Base-by-base conservation (phyloP, 2,113 vertebrate genomes). In the Pangasianodon hypophthalmus region DNA sequence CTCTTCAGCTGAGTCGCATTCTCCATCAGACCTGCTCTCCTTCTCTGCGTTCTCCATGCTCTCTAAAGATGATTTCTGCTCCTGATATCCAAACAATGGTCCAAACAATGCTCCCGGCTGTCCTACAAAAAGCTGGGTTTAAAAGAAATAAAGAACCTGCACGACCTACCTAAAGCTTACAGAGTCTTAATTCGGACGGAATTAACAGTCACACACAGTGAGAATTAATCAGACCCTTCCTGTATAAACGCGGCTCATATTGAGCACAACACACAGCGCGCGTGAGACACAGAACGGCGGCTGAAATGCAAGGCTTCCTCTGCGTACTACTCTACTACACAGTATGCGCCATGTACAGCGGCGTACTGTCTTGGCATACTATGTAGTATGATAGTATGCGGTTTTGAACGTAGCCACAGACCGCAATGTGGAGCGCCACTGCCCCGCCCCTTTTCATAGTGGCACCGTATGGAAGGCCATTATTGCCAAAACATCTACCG, bases 1-100 rank as follows among this genome's bases (percentile, higher is more conserved):
- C 29, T 97, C 96, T 19, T 95, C 96, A 18, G 86, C 91, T 11
- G 95, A 95, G 18, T 96, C 96, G 4, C 88, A 69, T 89, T 96
- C 96, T 56, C 95, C 95, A 10, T 96, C 96, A 16, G 95, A 93
- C 87, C 92, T 73, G 89, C 90, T 92, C 69, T 95, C 95, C 87
- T 89, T 94, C 85, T 96, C 94, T 29, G 29, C 19, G 10, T 19
- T 92, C 3, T 96, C 95, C 96, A 96, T 96, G 8, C 46, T 44
- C 46, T 54, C 9, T 0, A 52, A 37, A 69, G 46, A 52, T 32
- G 64, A 46, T 21, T 77, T 24, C 8, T 84, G 52, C 2, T 37
- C 7, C 16, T 29, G 37, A 84, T 84, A 46, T 84, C 29, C 60
- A 69, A 86, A 81, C 58, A 86, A 75, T 48, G 54, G 54, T 24